Conservation (phyloP, 2,888 invertebrate genomes). For the Phymatocera aterrima region DNA sequence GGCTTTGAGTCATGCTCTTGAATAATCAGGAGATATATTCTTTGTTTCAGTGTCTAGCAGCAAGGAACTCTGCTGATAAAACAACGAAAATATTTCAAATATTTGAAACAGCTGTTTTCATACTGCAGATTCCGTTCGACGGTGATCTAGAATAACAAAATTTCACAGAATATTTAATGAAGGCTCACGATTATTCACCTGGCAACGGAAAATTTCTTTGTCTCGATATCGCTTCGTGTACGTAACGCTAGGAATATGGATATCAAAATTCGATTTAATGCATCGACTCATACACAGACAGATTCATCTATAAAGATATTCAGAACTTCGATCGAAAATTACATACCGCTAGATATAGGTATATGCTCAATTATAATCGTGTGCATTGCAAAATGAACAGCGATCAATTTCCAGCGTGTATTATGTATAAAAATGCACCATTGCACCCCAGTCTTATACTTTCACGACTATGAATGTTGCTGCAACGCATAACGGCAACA, state of each 20-base stretch:
- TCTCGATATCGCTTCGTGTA: background rate
- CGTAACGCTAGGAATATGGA: background rate
- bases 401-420: background rate
- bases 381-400: background rate
- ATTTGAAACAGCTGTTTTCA: conserved; percentile 9
- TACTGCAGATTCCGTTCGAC: background rate
- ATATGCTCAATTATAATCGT: background rate
- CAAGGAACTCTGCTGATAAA: conserved; percentile 11
- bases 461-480: conserved; percentile 38
- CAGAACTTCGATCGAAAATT: background rate
- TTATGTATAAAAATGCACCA: background rate
- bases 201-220: background rate
- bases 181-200: background rate
- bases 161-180: background rate
- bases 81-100: conserved; percentile 5
- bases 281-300: background rate
- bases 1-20: conserved; percentile 42
- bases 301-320: background rate
- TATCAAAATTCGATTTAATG: no score
- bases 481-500: no score
- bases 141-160: background rate
- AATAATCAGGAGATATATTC: conserved; percentile 17
- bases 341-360: background rate
- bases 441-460: conserved; percentile 3
- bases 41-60: conserved; percentile 17